Conservation (phyloP, 2,797 vertebrate species). For the Pachyuromys duprasi region DNA sequence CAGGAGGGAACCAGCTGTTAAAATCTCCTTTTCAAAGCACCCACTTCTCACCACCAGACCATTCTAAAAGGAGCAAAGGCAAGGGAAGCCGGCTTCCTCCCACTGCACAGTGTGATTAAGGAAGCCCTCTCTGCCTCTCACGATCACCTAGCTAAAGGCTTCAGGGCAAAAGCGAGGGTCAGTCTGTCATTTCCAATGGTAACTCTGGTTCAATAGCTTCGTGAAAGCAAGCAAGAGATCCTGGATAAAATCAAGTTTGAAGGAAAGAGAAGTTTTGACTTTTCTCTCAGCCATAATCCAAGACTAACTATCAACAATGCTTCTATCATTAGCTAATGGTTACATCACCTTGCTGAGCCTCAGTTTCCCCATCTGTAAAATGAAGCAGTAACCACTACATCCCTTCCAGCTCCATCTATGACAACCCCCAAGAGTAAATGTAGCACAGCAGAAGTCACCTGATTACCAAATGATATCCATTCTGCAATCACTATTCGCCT, state of each 20-base stretch:
- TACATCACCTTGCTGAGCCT: not conserved
- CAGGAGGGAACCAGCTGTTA: conserved; percentile 2
- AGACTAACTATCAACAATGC: not conserved
- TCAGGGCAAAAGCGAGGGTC: not conserved
- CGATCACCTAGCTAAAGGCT: not conserved
- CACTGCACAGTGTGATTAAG: not conserved
- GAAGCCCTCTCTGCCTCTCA: not conserved
- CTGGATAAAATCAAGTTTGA: not conserved
- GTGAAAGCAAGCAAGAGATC: not conserved
- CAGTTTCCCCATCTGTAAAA: not conserved
- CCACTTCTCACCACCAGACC: not conserved
- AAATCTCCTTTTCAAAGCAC: not conserved
- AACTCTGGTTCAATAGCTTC: not conserved
- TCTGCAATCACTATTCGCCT: not conserved
- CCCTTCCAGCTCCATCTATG: not conserved
- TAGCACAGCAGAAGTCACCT: not conserved
- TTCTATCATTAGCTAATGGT: not conserved
- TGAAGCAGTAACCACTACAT: not conserved
- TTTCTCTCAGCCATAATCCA: not conserved
- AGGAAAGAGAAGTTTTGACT: not conserved
- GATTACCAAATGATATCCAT: not conserved
- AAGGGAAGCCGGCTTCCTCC: not conserved
- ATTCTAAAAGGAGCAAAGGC: conserved; percentile 16
- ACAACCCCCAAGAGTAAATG: not conserved
- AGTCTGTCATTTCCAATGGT: not conserved